phyloP scores from a whole-genome alignment of 2,113 vertebrate genomes.

The Gopherus evgoodei region DNA sequence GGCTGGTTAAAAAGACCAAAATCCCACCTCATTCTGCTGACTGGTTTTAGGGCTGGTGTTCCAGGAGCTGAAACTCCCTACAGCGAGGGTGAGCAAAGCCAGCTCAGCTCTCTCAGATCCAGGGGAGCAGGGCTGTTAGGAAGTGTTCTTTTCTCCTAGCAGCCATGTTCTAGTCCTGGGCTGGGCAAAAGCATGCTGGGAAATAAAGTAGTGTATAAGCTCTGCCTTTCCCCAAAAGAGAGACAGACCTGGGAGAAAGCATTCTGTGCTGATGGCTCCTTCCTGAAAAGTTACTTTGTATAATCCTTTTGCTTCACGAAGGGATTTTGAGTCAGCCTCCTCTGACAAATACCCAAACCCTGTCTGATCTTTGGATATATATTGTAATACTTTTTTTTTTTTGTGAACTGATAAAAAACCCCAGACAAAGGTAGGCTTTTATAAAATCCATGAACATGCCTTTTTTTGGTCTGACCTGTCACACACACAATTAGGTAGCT shows the following conservation, averaged over 20 bases:
- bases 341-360: background rate
- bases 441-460: background rate
- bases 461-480: background rate
- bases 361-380: background rate
- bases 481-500: background rate
- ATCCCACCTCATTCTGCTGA: accelerated
- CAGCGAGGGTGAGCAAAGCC: background rate
- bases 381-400: background rate
- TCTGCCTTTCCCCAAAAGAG: background rate
- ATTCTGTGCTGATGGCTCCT: background rate
- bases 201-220: background rate
- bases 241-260: background rate
- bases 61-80: background rate
- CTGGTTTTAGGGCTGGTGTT: background rate
- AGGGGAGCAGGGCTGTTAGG: background rate
- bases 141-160: background rate
- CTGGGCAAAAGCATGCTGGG: background rate
- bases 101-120: background rate
- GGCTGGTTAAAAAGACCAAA: background rate
- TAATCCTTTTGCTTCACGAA: conserved; percentile 11
- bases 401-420: background rate
- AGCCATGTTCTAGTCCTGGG: background rate
- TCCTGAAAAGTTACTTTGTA: background rate
- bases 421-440: background rate
- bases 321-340: background rate